Evolutionary conservation across 2,113 vertebrate genomes (phyloP).

Genomic region (Gobio gobio): DNA sequence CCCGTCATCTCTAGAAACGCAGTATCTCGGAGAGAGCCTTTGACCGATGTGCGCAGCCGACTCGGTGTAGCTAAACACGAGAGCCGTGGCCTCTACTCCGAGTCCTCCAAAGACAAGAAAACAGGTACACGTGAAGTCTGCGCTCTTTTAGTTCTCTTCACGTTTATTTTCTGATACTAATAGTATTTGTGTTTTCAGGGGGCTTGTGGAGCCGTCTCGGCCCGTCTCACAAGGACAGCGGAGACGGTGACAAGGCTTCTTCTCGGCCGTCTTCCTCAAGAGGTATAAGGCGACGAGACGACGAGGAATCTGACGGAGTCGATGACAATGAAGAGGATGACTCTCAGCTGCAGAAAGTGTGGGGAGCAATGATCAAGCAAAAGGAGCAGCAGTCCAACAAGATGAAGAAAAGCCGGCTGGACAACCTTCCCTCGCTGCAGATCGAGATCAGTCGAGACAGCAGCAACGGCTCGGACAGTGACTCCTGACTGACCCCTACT

Average conservation of each 20-base stretch:
- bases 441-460: constrained; percentile 98
- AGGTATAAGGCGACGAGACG: constrained; percentile 57
- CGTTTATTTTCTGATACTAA: not conserved
- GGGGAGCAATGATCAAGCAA: constrained; percentile 96
- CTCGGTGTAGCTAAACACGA: constrained; percentile 86
- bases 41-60: constrained; percentile 91
- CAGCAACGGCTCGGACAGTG: constrained; percentile 91
- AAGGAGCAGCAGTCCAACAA: constrained; percentile 85
- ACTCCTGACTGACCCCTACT: constrained; percentile 78
- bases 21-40: constrained; percentile 80
- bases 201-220: constrained; percentile 93
- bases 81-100: constrained; percentile 77
- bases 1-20: constrained; percentile 66
- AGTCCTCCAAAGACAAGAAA: constrained; percentile 86
- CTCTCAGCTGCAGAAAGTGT: constrained; percentile 89
- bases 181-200: constrained; percentile 69
- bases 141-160: not conserved
- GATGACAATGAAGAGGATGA: constrained; percentile 85
- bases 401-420: constrained; percentile 93
- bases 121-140: constrained; percentile 71
- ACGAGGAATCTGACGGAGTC: constrained; percentile 50
- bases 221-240: constrained; percentile 78
- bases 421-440: constrained; percentile 94
- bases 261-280: constrained; percentile 6
- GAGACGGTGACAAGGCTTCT: constrained; percentile 60